These are phyloP conservation scores for Pterois miles DNA, from an alignment of 2,797 vertebrate genomes.

Conservation along the genomic window DNA sequence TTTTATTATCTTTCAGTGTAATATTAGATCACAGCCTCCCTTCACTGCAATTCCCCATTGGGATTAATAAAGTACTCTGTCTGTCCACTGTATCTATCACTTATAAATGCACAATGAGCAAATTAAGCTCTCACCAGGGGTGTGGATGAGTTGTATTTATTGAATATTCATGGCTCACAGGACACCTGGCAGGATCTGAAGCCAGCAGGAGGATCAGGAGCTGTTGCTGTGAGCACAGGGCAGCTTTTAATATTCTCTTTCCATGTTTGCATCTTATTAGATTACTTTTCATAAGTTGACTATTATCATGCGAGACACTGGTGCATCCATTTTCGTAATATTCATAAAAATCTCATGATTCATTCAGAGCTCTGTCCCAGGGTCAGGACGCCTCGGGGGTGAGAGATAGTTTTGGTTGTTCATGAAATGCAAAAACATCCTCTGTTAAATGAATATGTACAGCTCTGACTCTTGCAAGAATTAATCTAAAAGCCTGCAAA, in stretches of 20 bases:
- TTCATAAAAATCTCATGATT: constrained; percentile 4
- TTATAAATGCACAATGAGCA: neutral
- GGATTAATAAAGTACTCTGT: neutral
- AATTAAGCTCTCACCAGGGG: constrained; percentile 14
- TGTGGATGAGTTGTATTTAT: constrained; percentile 11
- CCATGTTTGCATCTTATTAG: neutral
- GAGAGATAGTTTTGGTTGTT: neutral
- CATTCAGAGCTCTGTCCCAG: neutral
- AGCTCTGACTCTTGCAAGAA: neutral
- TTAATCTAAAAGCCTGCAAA: neutral
- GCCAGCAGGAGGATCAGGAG: constrained; percentile 5
- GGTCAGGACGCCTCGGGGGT: neutral
- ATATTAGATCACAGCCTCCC: neutral
- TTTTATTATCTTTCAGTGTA: neutral
- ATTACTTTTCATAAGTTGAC: neutral
- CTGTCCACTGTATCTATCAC: neutral
- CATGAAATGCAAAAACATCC: constrained; percentile 6
- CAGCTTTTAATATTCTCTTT: neutral
- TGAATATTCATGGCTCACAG: constrained; percentile 18
- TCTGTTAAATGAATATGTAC: neutral
- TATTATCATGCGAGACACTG: neutral
- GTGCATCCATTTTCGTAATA: neutral
- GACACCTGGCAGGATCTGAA: neutral
- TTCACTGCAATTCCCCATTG: neutral
- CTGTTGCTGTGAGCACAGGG: neutral